Conservation (phyloP, 2,113 vertebrate genomes). For the Myxocyprinus asiaticus region DNA sequence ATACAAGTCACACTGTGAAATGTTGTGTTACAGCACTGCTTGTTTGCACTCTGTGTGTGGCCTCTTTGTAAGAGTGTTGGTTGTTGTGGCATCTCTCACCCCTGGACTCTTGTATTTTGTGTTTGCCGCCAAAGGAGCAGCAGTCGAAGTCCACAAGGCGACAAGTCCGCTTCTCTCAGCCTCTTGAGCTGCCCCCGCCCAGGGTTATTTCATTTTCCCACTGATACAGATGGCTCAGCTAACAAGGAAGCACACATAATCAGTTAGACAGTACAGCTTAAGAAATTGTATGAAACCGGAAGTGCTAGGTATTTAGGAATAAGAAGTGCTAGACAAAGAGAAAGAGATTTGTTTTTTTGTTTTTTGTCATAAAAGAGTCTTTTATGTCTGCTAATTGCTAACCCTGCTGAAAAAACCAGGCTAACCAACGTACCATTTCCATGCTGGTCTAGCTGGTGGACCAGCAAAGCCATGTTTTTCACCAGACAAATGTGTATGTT, state of each 20-base stretch:
- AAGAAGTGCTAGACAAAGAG: background rate
- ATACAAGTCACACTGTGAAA: slow-evolving; percentile 16
- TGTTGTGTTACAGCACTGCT: slow-evolving; percentile 42
- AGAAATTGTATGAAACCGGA: background rate
- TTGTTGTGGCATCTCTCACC: slow-evolving; percentile 15
- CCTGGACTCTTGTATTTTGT: slow-evolving; percentile 63
- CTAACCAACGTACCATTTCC: no score
- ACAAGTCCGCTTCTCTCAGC: slow-evolving; percentile 80
- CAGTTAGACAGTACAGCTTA: no score
- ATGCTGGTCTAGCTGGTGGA: no score
- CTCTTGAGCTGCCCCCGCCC: slow-evolving; percentile 77
- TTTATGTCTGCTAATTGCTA: background rate
- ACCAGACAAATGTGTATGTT: no score
- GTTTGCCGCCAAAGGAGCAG: slow-evolving; percentile 75
- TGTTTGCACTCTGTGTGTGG: slow-evolving; percentile 16
- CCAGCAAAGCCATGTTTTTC: no score
- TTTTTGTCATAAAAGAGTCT: background rate
- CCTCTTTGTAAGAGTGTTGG: background rate
- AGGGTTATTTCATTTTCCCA: slow-evolving; percentile 75
- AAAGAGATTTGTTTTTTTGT: background rate
- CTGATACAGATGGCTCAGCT: slow-evolving; percentile 76
- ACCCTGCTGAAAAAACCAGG: no score
- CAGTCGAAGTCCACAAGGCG: slow-evolving; percentile 75
- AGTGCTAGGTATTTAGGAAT: background rate
- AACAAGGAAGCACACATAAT: slow-evolving; percentile 75